Evolutionary conservation across 2,888 invertebrate species (phyloP).

Genomic region (Andricus curvator): DNA sequence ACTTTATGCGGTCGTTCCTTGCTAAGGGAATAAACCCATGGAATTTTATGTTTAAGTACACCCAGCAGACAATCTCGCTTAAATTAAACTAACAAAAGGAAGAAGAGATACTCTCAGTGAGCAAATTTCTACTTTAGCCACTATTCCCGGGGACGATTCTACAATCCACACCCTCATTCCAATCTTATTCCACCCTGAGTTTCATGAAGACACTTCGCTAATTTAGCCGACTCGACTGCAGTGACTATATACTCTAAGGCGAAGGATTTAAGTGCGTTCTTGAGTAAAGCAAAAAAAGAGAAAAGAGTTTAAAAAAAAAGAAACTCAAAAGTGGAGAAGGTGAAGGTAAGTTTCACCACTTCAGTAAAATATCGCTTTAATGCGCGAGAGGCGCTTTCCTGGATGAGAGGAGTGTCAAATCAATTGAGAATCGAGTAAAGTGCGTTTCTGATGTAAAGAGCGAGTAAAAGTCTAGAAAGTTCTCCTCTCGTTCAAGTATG

Average conservation of each 20-base stretch:
- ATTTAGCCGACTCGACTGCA: background rate
- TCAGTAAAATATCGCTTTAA: conserved; percentile 27
- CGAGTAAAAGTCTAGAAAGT: conserved; percentile 33
- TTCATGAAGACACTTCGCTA: conserved; percentile 25
- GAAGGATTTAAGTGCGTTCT: conserved; percentile 3
- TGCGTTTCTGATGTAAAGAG: conserved; percentile 35
- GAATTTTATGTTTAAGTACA: conserved; percentile 12
- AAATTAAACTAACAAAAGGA: conserved; percentile 22
- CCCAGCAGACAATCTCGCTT: background rate
- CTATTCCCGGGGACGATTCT: background rate
- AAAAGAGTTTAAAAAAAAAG: background rate
- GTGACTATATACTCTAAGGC: background rate
- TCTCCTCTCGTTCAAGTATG: conserved; percentile 7
- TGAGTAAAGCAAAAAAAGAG: background rate
- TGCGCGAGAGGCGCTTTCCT: conserved; percentile 17
- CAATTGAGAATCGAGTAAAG: conserved; percentile 37
- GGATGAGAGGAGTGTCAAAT: conserved; percentile 26
- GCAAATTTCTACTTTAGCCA: conserved; percentile 6
- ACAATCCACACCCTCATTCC: conserved; percentile 5
- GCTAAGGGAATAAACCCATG: background rate
- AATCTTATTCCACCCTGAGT: conserved; percentile 2
- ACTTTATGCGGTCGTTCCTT: background rate
- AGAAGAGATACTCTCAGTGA: conserved; percentile 12
- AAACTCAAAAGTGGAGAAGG: background rate
- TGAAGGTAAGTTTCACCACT: background rate